Base-by-base conservation (phyloP, 2,113 vertebrate genomes). In the Apteryx mantelli region DNA sequence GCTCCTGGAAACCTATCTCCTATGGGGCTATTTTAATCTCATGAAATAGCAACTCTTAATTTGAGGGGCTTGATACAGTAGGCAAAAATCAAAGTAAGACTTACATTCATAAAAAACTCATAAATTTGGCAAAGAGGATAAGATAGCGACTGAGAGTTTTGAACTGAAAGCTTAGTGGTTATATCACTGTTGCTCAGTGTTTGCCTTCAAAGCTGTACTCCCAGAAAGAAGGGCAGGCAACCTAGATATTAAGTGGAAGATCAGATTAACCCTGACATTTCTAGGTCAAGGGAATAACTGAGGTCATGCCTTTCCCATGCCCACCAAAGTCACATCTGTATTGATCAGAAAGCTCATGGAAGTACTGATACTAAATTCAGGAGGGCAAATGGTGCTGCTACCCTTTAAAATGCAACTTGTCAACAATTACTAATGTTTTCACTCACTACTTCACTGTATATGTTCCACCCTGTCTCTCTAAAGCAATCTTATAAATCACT, bases 401-500 rank as follows among this genome's bases (percentile, higher is more conserved):
- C 86, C 90, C 64, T 94, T 80, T 48, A 91, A 92, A 97, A 92
- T 95, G 88, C 74, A 96, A 92, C 83, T 75, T 75, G 83, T 93
- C 92, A 97, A 95, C 91, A 97, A 96, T 91, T 93, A 95, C 92
- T 97, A 94, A 74, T 91, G 50, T 98, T 97, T 96, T 97, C 89
- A 87, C 95, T 97, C 92, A 96, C 94, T 97, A 94, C 97, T 97
- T 95, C 83, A 76, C 86, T 96, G 78, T 95, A 79, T 97, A 95
- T 97, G 97, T 98, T 98, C 97, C 97, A 94, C 95, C 46, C 94
- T 95, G 91, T 98, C 97, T 97, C 78, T 97, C 97, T 97, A 96
- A 98, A 98, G 97, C 94, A 98, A 96, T 98, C 97, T 97, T 97
- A 98, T 98, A 98, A 98, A 98, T 98, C 97, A 97, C 98, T 98